Conservation (phyloP, 2,113 vertebrate species). For the Antigone vipio region DNA sequence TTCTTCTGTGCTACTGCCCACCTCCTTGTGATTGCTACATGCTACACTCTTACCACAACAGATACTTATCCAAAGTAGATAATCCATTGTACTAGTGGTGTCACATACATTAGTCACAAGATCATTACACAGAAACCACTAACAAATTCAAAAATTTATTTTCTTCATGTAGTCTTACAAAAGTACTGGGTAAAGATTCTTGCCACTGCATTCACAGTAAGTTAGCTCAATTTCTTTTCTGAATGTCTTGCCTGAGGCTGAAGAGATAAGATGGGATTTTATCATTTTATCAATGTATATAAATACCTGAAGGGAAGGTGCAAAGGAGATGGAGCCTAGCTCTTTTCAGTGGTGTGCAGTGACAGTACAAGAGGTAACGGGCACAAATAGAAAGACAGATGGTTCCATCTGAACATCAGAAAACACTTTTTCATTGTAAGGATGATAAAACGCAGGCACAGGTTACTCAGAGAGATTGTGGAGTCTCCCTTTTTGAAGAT, state of each 20-base stretch:
- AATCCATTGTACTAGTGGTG: neutral
- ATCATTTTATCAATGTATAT: too few species aligned
- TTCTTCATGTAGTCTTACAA: neutral
- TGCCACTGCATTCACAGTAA: neutral
- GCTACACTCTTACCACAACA: neutral
- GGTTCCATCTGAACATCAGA: neutral
- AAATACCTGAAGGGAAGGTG: neutral
- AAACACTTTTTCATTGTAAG: too few species aligned
- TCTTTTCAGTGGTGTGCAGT: neutral
- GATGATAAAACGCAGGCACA: too few species aligned
- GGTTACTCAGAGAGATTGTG: neutral
- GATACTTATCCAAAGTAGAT: too few species aligned
- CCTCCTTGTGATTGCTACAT: neutral
- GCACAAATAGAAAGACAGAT: neutral
- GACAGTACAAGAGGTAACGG: neutral
- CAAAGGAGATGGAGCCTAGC: neutral
- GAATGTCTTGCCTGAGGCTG: neutral
- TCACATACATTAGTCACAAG: neutral
- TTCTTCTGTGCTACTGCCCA: neutral
- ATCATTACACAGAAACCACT: neutral
- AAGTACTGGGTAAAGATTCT: neutral
- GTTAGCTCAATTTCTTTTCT: neutral
- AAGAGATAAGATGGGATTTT: neutral
- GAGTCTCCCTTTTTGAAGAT: neutral
- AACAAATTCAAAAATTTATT: neutral